Conservation (phyloP, 2,113 vertebrate species). For the Tiliqua scincoides region DNA sequence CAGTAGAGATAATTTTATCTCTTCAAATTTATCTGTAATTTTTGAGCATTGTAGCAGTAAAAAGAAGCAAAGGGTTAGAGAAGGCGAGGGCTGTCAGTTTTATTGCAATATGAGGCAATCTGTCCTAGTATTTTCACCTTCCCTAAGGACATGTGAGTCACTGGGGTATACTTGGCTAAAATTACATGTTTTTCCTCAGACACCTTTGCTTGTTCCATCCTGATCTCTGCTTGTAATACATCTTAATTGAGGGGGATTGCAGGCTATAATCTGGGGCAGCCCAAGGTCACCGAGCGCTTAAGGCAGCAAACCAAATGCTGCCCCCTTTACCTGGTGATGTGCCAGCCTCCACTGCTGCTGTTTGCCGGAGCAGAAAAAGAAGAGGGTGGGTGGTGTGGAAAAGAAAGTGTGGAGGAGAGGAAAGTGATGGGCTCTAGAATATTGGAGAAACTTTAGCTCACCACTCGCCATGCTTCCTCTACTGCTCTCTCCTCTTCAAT, state of each 20-base stretch:
- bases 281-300: no score
- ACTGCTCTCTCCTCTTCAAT: no score
- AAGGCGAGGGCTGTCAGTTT: neutral
- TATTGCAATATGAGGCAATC: neutral
- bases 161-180: neutral
- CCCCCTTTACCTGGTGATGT: no score
- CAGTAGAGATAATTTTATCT: neutral
- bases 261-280: neutral
- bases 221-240: neutral
- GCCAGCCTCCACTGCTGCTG: no score
- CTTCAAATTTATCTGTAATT: neutral
- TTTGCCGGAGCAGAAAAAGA: no score
- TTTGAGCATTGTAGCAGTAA: neutral
- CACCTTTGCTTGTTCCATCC: neutral
- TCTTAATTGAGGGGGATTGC: neutral
- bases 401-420: no score
- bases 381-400: no score
- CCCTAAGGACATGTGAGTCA: neutral
- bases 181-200: neutral
- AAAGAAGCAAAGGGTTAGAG: neutral
- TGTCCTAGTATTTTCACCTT: neutral
- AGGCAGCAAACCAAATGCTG: no score
- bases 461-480: no score
- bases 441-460: no score
- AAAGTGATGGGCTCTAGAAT: no score